A percentile compares a stretch with the other conserved stretches of the same genome.
phyloP scores from a whole-genome alignment of 1,140 invertebrate species.

The Stegodyphus mimosarum region DNA sequence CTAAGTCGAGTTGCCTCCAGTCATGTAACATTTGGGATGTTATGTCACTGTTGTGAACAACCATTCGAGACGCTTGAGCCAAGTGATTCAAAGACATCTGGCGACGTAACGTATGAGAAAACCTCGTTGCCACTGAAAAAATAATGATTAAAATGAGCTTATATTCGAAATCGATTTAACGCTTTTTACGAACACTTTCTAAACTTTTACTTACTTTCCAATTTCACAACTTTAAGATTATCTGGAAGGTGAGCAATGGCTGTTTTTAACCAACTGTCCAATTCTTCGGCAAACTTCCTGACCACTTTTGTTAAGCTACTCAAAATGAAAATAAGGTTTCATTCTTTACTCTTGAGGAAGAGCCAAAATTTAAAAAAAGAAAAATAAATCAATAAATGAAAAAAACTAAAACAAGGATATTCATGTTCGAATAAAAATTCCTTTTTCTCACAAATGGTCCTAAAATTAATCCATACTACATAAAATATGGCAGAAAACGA shows the following conservation, averaged over 20 bases:
- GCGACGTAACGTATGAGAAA: slow-evolving; percentile 73
- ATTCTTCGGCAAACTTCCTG: slow-evolving; percentile 73
- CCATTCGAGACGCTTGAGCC: slow-evolving; percentile 73
- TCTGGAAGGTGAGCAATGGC: slow-evolving; percentile 72
- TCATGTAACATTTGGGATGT: slow-evolving; percentile 74
- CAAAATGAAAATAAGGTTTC: neutral
- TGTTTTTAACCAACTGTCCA: slow-evolving; percentile 71
- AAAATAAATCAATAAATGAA: too few species aligned
- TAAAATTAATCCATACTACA: too few species aligned
- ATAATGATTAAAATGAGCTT: slow-evolving; percentile 3
- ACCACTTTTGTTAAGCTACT: slow-evolving; percentile 70
- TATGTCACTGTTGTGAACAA: slow-evolving; percentile 73
- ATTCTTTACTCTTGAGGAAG: too few species aligned
- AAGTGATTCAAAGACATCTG: slow-evolving; percentile 76
- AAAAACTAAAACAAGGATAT: too few species aligned
- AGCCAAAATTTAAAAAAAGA: too few species aligned
- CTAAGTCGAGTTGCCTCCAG: slow-evolving; percentile 70
- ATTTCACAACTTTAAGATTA: slow-evolving; percentile 71
- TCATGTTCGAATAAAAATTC: too few species aligned
- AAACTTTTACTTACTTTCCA: slow-evolving; percentile 67
- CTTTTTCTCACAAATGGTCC: too few species aligned
- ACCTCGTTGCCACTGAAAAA: slow-evolving; percentile 69
- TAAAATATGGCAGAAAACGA: too few species aligned
- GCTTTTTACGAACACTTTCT: too few species aligned
- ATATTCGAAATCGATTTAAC: neutral